phyloP scores from a whole-genome alignment of 2,113 vertebrate species.

The Chascanopsetta lugubris region DNA sequence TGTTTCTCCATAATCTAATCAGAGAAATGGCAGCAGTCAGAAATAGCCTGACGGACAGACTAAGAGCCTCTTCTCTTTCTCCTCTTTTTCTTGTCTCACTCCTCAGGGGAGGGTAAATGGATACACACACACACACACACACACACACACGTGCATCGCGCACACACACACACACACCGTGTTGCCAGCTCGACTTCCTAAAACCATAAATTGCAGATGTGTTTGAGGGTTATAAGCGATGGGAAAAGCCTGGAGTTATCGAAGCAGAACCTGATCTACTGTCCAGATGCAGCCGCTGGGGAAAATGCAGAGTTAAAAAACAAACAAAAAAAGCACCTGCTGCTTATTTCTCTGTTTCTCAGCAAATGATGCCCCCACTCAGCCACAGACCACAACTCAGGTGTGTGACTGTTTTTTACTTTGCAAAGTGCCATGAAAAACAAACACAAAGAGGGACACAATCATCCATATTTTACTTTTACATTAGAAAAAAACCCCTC shows the following conservation, averaged over 20 bases:
- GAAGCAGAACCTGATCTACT: slow-evolving; percentile 59
- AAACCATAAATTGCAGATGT: slow-evolving; percentile 70
- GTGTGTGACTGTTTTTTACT: neutral
- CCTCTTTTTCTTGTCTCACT: slow-evolving; percentile 70
- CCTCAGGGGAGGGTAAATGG: slow-evolving; percentile 68
- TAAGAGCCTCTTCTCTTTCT: slow-evolving; percentile 77
- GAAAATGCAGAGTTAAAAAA: slow-evolving; percentile 12
- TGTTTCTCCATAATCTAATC: slow-evolving; percentile 82
- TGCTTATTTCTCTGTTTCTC: slow-evolving; percentile 15
- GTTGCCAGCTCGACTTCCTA: slow-evolving; percentile 55
- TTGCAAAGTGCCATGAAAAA: too few relatives aligned
- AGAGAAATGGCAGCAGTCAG: slow-evolving; percentile 83
- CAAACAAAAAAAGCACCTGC: neutral
- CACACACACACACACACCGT: slow-evolving; percentile 15
- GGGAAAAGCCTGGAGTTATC: slow-evolving; percentile 65
- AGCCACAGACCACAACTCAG: slow-evolving; percentile 22
- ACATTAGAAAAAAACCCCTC: too few relatives aligned
- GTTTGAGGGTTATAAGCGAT: slow-evolving; percentile 60
- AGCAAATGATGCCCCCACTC: neutral
- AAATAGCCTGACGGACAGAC: slow-evolving; percentile 81
- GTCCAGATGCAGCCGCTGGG: slow-evolving; percentile 60
- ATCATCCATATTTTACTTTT: too few relatives aligned
- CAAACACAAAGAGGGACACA: too few relatives aligned
- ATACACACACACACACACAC: slow-evolving; percentile 39
- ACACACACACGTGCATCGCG: slow-evolving; percentile 36